Evolutionary conservation across 2,113 vertebrate genomes (phyloP).

Genomic region (pig (Sus scrofa)): DNA sequence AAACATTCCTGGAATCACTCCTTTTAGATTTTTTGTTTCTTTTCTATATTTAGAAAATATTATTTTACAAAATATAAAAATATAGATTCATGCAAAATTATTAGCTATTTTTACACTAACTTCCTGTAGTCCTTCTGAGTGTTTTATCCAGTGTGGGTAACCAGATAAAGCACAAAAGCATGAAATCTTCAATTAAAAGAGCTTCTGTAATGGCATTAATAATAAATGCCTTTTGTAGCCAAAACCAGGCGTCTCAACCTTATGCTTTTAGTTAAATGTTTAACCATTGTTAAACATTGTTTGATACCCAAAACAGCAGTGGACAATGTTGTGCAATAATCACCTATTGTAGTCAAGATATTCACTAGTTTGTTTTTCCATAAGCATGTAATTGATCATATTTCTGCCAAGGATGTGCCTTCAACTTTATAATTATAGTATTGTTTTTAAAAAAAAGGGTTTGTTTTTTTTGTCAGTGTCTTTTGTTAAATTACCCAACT

Average conservation of each 20-base stretch:
- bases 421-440: constrained; percentile 76
- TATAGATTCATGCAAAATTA: constrained; percentile 46
- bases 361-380: constrained; percentile 67
- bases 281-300: constrained; percentile 62
- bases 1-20: constrained; percentile 68
- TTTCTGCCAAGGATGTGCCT: constrained; percentile 80
- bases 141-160: constrained; percentile 45
- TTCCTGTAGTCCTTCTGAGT: constrained; percentile 28
- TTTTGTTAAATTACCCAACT: constrained; percentile 60
- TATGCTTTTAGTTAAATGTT: constrained; percentile 73
- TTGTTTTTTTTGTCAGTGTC: not conserved
- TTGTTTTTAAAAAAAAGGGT: constrained; percentile 73
- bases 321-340: constrained; percentile 67
- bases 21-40: constrained; percentile 59
- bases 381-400: constrained; percentile 62
- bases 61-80: constrained; percentile 63
- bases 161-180: constrained; percentile 45
- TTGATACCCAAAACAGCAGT: constrained; percentile 60
- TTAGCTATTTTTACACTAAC: constrained; percentile 58
- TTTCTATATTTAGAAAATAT: constrained; percentile 59
- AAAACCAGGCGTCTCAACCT: constrained; percentile 64
- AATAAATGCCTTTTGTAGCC: constrained; percentile 68
- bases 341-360: constrained; percentile 64
- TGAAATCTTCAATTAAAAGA: constrained; percentile 60
- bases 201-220: constrained; percentile 43